phyloP scores from a whole-genome alignment of 2,888 invertebrate species.

The Lasius fuliginosus region DNA sequence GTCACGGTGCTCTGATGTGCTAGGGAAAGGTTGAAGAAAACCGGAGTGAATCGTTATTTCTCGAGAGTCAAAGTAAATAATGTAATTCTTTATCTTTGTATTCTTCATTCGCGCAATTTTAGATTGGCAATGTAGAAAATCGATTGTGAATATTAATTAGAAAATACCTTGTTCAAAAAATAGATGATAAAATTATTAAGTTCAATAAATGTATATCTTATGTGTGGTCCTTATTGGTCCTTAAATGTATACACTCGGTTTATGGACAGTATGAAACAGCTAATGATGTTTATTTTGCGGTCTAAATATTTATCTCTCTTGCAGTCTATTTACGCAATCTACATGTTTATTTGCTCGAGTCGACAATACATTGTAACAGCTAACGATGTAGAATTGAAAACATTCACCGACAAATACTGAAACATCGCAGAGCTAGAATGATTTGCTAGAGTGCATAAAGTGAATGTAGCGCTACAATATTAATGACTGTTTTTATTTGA shows the following conservation, averaged over 20 bases:
- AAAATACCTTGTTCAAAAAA: background rate
- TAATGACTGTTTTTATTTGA: slow-evolving; percentile 5
- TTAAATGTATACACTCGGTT: background rate
- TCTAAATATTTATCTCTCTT: background rate
- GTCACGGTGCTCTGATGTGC: slow-evolving; percentile 21
- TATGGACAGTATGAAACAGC: background rate
- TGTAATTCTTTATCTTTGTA: background rate
- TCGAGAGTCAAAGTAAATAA: slow-evolving; percentile 11
- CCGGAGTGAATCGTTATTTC: slow-evolving; percentile 12
- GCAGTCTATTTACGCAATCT: background rate
- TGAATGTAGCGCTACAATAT: background rate
- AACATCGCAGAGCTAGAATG: background rate
- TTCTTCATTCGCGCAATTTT: slow-evolving; percentile 7
- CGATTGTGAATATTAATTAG: background rate
- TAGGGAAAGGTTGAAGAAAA: slow-evolving; percentile 1
- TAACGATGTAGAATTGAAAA: background rate
- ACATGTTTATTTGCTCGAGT: background rate
- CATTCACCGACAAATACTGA: background rate
- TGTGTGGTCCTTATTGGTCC: background rate
- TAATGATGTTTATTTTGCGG: background rate
- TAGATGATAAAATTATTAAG: background rate
- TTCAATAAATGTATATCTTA: background rate
- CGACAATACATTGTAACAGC: background rate
- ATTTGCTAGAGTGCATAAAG: background rate
- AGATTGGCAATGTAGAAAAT: background rate